Conservation (phyloP, 2,888 invertebrate species). For the Tribolium freemani region DNA sequence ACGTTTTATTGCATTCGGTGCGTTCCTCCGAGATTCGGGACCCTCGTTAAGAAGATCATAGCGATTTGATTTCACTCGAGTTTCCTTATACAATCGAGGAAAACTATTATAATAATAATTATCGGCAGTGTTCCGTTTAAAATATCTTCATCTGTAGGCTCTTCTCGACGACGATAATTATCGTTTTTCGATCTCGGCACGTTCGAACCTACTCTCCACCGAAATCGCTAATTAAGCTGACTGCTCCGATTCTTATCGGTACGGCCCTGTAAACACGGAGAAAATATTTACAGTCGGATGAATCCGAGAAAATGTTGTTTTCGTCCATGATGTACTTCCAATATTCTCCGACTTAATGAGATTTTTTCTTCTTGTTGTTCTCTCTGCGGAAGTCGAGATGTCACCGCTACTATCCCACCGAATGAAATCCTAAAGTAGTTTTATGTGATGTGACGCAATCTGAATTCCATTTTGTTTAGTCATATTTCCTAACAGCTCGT, state of each 20-base stretch:
- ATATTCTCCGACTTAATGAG: conserved; percentile 21
- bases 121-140: conserved; percentile 1
- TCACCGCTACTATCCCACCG: neutral
- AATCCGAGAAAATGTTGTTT: conserved; percentile 6
- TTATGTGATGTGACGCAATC: conserved; percentile 15
- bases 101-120: conserved; percentile 29
- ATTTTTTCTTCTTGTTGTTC: neutral
- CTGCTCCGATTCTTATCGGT: conserved; percentile 47
- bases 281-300: conserved; percentile 3
- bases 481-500: conserved; percentile 12
- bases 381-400: neutral
- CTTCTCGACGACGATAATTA: no score
- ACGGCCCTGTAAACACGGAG: neutral
- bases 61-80: conserved; percentile 25
- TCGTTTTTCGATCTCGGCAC: conserved; percentile 5
- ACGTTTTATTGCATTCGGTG: conserved; percentile 23
- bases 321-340: conserved; percentile 4
- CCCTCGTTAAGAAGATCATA: conserved; percentile 24
- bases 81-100: conserved; percentile 8
- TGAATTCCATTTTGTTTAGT: conserved; percentile 21
- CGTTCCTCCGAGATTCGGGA: neutral
- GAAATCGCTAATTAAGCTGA: conserved; percentile 53
- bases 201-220: no score
- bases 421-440: conserved; percentile 13
- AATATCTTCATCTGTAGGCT: neutral